Conservation (phyloP, 2,113 vertebrate genomes). For the Macrotis lagotis region DNA sequence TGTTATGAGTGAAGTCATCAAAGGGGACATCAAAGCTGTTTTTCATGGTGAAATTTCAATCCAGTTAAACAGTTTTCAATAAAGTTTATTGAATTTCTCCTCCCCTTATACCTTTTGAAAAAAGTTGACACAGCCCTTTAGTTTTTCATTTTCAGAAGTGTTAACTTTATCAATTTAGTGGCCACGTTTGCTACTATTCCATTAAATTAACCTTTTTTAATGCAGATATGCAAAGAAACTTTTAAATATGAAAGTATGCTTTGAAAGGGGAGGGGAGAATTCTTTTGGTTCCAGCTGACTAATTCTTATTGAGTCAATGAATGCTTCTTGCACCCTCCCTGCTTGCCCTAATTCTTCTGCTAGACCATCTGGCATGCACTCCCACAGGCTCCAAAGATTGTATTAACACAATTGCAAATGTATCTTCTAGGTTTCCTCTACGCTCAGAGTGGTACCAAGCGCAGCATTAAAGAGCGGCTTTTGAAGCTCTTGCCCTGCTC, state of each 20-base stretch:
- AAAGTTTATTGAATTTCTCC: conserved; percentile 48
- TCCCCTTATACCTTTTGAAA: conserved; percentile 13
- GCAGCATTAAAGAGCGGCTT: conserved; percentile 93
- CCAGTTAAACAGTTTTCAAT: conserved; percentile 19
- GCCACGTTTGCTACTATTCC: conserved; percentile 29
- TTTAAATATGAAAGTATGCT: not conserved
- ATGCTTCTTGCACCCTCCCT: conserved; percentile 41
- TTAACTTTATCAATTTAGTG: not conserved
- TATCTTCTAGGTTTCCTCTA: conserved; percentile 94
- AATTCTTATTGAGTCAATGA: conserved; percentile 53
- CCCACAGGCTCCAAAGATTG: conserved; percentile 51
- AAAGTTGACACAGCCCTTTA: conserved; percentile 10
- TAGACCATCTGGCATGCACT: conserved; percentile 60
- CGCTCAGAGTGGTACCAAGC: conserved; percentile 90
- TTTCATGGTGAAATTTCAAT: conserved; percentile 59
- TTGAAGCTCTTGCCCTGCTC: conserved; percentile 94
- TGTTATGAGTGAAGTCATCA: conserved; percentile 24
- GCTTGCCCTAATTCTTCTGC: conserved; percentile 56
- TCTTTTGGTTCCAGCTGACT: conserved; percentile 67
- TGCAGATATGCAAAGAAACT: not conserved
- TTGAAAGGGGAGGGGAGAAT: not conserved
- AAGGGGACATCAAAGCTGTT: conserved; percentile 67
- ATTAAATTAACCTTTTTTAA: not conserved
- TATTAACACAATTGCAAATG: conserved; percentile 83
- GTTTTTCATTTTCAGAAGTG: conserved; percentile 35